Conservation (phyloP, 2,888 invertebrate genomes). For the Lampropteryx suffumata region DNA sequence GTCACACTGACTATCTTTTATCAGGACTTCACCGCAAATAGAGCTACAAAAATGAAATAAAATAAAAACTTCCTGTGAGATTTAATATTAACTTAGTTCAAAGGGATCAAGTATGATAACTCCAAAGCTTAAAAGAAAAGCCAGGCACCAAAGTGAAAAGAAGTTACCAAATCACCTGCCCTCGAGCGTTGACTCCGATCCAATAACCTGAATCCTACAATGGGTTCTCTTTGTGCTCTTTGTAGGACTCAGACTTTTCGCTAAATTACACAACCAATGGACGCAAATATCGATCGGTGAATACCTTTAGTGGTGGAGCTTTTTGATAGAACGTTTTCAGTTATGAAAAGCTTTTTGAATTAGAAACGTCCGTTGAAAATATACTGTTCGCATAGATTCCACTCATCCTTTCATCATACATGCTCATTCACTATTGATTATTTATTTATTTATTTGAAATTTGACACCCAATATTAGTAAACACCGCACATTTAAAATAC, state of each 20-base stretch:
- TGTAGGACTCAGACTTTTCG: conserved; percentile 6
- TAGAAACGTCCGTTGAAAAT: too few species aligned
- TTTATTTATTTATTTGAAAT: too few species aligned
- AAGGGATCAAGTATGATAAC: neutral
- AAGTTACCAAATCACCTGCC: conserved; percentile 20
- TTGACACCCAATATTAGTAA: too few species aligned
- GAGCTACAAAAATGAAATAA: neutral
- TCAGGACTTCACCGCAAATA: conserved; percentile 7
- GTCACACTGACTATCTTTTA: neutral
- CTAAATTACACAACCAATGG: conserved; percentile 2
- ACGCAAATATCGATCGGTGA: conserved; percentile 2
- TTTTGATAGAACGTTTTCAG: neutral
- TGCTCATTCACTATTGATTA: too few species aligned
- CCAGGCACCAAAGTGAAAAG: neutral
- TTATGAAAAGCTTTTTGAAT: too few species aligned
- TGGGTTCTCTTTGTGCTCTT: conserved; percentile 6
- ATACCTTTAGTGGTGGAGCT: neutral
- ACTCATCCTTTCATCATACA: too few species aligned
- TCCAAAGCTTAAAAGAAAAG: neutral
- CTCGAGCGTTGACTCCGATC: conserved; percentile 7
- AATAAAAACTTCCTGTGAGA: neutral
- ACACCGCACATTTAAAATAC: too few species aligned
- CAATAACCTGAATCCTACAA: conserved; percentile 15
- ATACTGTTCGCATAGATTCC: too few species aligned
- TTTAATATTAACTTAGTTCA: too few species aligned